Percentiles rank a stretch among this genome's conserved stretches.
Evolutionary conservation across 2,888 invertebrate genomes (phyloP).

Genomic region (Drosophila quasianomalipes): DNA sequence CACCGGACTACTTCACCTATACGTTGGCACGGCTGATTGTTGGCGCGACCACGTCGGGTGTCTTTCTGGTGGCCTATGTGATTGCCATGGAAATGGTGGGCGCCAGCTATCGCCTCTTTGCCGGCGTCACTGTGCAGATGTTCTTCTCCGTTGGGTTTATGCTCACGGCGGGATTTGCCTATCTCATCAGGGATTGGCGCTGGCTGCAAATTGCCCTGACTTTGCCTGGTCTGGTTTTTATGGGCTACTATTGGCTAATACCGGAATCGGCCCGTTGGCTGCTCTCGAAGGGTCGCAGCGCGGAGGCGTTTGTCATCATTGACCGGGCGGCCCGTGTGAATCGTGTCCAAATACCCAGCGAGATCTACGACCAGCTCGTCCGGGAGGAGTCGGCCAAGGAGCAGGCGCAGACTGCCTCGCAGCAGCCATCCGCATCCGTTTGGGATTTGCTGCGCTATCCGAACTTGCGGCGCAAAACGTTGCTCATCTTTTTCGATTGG

Average conservation of each 20-base stretch:
- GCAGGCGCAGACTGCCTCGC: slow-evolving; percentile 71
- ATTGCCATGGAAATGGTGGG: slow-evolving; percentile 92
- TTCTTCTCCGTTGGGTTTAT: slow-evolving; percentile 91
- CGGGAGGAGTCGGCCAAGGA: slow-evolving; percentile 84
- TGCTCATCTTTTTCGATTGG: slow-evolving; percentile 91
- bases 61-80: slow-evolving; percentile 92
- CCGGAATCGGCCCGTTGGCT: slow-evolving; percentile 92
- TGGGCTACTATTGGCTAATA: slow-evolving; percentile 91
- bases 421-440: slow-evolving; percentile 85
- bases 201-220: slow-evolving; percentile 90
- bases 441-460: slow-evolving; percentile 88
- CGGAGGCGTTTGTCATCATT: slow-evolving; percentile 88
- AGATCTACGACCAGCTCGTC: slow-evolving; percentile 87
- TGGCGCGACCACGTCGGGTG: slow-evolving; percentile 91
- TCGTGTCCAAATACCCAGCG: slow-evolving; percentile 87
- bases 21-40: slow-evolving; percentile 89
- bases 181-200: slow-evolving; percentile 90
- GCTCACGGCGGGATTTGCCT: slow-evolving; percentile 89
- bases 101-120: slow-evolving; percentile 88
- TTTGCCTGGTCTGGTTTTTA: slow-evolving; percentile 89
- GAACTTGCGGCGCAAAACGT: slow-evolving; percentile 88
- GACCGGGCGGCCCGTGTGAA: slow-evolving; percentile 89
- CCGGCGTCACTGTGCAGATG: slow-evolving; percentile 90
- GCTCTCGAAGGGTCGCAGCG: slow-evolving; percentile 88
- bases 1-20: slow-evolving; percentile 90